Evolutionary conservation across 2,888 invertebrate genomes (phyloP).

Genomic region (Stomorhina lunata): DNA sequence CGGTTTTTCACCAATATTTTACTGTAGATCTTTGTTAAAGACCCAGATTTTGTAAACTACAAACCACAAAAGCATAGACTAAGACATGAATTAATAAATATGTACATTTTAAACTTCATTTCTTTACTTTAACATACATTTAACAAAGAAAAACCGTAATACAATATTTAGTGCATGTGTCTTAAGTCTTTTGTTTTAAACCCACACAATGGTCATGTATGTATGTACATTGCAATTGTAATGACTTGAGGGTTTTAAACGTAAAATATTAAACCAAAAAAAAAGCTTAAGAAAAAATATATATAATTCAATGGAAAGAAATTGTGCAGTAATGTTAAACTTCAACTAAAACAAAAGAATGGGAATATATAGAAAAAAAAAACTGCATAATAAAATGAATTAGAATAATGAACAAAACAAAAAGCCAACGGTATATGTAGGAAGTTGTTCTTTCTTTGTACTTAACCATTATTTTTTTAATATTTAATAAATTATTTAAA

Average conservation of each 20-base stretch:
- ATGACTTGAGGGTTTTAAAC: conserved; percentile 52
- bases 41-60: too few species aligned
- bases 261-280: conserved; percentile 10
- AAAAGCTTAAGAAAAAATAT: neutral
- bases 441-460: conserved; percentile 32
- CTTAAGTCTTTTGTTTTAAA: conserved; percentile 58
- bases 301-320: conserved; percentile 20
- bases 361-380: conserved; percentile 10
- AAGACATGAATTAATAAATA: neutral
- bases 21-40: too few species aligned
- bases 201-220: neutral
- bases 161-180: conserved; percentile 42
- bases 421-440: conserved; percentile 55
- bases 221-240: neutral
- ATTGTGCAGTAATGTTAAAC: conserved; percentile 26
- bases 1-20: too few species aligned
- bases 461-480: conserved; percentile 1
- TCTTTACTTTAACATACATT: too few species aligned
- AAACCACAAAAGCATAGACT: too few species aligned
- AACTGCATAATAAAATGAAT: conserved; percentile 25
- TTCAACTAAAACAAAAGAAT: conserved; percentile 43
- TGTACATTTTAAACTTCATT: neutral
- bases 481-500: neutral
- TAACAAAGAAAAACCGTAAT: neutral
- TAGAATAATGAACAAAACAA: conserved; percentile 7